Base-by-base conservation (phyloP, 2,797 vertebrate genomes). In the Momotus momota region DNA sequence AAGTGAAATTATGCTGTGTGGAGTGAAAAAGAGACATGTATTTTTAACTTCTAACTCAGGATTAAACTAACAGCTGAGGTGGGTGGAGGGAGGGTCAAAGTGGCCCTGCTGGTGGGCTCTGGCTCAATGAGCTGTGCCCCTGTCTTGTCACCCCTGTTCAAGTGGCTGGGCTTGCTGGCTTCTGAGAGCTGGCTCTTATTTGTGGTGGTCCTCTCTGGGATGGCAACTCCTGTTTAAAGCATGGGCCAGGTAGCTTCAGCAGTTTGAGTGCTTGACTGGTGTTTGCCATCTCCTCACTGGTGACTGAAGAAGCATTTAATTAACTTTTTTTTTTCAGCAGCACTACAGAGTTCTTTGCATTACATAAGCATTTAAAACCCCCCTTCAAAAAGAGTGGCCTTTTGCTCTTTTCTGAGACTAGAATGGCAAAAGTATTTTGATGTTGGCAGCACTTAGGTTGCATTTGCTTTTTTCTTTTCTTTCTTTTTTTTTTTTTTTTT, bases 51-150 rank as follows among this genome's bases (percentile, higher is more conserved):
- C 38, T 79, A 55, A 27, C 35, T 38, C 8, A n/a, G 10, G 21
- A 10, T 27, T 57, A 60, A 82, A 52, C 9, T 19, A 29, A 14
- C 5, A 35, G n/a, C 33, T 16, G 58, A 22, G 31, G 22, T 18
- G 40, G 8, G 10, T 45, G n/a, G 23, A 84, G 14, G 25, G 22
- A 9, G 11, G 2, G 21, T 38, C 6, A 6, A 29, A 16, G 51
- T 0, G 3, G 61, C 9, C 20, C 14, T 0, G 3, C 23, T 51
- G 17, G 14, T 5, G 14, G 20, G 31, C 57, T 52, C 15, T n/a
- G 33, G 31, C 25, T 33, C 0, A 1, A 5, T 12, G 41, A 55
- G 41, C 45, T 57, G 61, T 5, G 22, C 31, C 41, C 40, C 21
- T 48, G 16, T 12, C 23, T 26, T 57, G 12, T 48, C 49, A 45